Evolutionary conservation across 1,140 invertebrate species (phyloP).

Genomic region (Diorhabda carinulata): DNA sequence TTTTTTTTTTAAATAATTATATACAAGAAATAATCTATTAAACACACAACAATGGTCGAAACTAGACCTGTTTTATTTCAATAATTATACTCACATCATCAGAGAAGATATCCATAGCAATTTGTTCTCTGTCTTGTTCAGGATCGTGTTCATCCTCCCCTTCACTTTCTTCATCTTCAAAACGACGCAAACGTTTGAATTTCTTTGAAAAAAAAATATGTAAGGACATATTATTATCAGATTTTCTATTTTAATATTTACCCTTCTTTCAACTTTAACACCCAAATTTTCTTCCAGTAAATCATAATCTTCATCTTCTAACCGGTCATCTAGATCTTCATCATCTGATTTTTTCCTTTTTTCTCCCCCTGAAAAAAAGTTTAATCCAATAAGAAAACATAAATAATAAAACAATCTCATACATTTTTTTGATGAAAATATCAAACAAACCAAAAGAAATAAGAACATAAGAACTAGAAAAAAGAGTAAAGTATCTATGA

Average conservation of each 20-base stretch:
- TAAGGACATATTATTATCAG: conserved; percentile 18
- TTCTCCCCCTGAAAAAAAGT: conserved; percentile 46
- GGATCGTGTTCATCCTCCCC: conserved; percentile 73
- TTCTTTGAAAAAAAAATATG: conserved; percentile 58
- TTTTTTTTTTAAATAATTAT: background rate
- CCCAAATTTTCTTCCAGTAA: conserved; percentile 97
- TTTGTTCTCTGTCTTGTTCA: conserved; percentile 75
- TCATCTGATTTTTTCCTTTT: conserved; percentile 77
- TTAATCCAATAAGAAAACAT: too few relatives aligned
- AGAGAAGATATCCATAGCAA: conserved; percentile 87
- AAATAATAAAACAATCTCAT: background rate
- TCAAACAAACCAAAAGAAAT: background rate
- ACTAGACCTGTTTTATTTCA: too few relatives aligned
- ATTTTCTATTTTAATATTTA: conserved; percentile 48
- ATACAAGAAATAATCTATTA: background rate
- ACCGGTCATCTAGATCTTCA: conserved; percentile 82
- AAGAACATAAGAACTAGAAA: background rate
- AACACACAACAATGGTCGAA: background rate
- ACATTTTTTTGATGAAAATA: background rate
- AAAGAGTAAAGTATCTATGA: too few relatives aligned
- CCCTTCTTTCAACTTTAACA: conserved; percentile 83
- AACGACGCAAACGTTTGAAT: conserved; percentile 79
- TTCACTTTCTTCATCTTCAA: conserved; percentile 86
- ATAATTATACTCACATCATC: conserved; percentile 67
- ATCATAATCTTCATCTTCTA: conserved; percentile 98